Percentiles rank a stretch among this genome's conserved stretches.
Conservation (phyloP, 2,113 vertebrate species). For the zebrafish (Danio rerio) region GRCz12tu NC_133187.1:29832501-29833000, state of each 20-base stretch:
- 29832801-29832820: background rate
- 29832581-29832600: background rate
- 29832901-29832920: background rate
- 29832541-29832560: background rate
- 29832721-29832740: conserved; percentile 19
- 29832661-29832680: background rate
- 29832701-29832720: conserved; percentile 12
- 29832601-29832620: too few species aligned
- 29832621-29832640: background rate
- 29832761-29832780: background rate
- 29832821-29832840: conserved; percentile 6
- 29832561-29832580: background rate
- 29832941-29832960: background rate
- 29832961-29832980: background rate
- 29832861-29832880: background rate
- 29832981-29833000: too few species aligned
- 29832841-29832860: background rate
- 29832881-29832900: background rate
- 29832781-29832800: background rate
- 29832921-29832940: background rate
- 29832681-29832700: background rate
- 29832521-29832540: conserved; percentile 12
- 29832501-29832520: conserved; percentile 27
- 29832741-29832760: background rate
- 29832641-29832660: background rate